A percentile compares a stretch with the other conserved stretches of the same genome.
phyloP scores from a whole-genome alignment of 2,113 vertebrate species.

The Ptilorrhoa leucosticta region DNA sequence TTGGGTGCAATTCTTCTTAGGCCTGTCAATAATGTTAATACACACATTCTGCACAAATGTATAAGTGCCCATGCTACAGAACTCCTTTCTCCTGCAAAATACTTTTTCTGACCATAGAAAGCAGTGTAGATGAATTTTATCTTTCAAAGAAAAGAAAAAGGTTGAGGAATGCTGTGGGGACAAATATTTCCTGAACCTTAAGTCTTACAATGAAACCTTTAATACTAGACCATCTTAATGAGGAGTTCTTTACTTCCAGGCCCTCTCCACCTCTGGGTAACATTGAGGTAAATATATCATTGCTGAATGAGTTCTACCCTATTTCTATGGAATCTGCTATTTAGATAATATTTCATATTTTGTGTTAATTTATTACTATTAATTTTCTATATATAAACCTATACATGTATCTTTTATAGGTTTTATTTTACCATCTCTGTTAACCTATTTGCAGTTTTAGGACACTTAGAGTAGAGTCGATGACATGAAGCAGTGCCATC shows the following conservation, averaged over 20 bases:
- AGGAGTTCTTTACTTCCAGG: neutral
- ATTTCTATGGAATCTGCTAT: neutral
- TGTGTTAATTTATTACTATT: neutral
- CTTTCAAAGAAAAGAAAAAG: neutral
- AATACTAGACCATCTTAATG: neutral
- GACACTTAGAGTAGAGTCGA: neutral
- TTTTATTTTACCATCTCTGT: neutral
- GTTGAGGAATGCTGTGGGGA: neutral
- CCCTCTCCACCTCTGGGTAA: neutral
- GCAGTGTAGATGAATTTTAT: neutral
- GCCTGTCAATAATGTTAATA: neutral
- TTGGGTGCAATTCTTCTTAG: neutral
- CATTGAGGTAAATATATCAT: neutral
- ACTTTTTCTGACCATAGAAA: neutral
- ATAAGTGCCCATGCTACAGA: neutral
- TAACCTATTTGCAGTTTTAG: neutral
- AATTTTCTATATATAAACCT: neutral
- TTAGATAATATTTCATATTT: neutral
- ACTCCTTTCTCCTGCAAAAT: neutral
- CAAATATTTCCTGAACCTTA: neutral
- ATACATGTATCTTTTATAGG: neutral
- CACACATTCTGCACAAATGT: neutral
- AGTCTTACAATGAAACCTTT: neutral
- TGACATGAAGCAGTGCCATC: slow-evolving; percentile 50
- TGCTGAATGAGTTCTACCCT: neutral